Evolutionary conservation across 2,888 invertebrate genomes (phyloP), one percentile per base, ranked within the genome.

Genomic region (Himalopsyche japonica): DNA sequence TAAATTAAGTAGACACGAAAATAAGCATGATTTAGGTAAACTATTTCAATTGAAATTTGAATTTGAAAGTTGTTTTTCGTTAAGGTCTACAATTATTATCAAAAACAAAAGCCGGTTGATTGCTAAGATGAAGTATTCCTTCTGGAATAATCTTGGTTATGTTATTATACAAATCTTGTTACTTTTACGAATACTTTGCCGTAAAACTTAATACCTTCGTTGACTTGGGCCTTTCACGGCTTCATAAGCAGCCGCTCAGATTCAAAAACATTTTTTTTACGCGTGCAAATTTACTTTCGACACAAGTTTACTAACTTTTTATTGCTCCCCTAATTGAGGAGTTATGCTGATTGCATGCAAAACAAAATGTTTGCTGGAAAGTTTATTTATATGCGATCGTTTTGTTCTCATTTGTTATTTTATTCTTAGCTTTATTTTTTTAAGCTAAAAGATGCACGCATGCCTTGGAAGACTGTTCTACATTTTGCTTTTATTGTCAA

Each of bases 191-290:
- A 77, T 77, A 37, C 43, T 77, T 77, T n/a, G 20, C 77, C 34
- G 34, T 77, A 77, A 77, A 77, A 77, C 77, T 77, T 77, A 77
- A 32, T 77, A 43, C 77, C 43, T 20, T 77, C 24, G 77, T 77
- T 37, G 77, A 43, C 37, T 77, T 37, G 37, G 24, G 37, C 37
- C 43, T 24, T 77, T 43, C 77, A 27, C 27, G 15, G 70, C 70
- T 70, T 1, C 70, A 70, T 70, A 70, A 70, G 64, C 64, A 24
- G 70, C 15, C 27, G 27, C 24, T 27, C 20, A 20, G 30, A 70
- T 70, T 70, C 12, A 12, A 24, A 27, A 70, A 24, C 57, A 57
- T 57, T 70, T 70, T 70, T 32, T 70, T 70, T 70, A 70, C 15
- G 70, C 27, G 8, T 70, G 70, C 27, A 70, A 70, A 70, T 70